phyloP scores from a whole-genome alignment of 92 coral and sea anemone species.

The Palythoa caribaeorum region DNA sequence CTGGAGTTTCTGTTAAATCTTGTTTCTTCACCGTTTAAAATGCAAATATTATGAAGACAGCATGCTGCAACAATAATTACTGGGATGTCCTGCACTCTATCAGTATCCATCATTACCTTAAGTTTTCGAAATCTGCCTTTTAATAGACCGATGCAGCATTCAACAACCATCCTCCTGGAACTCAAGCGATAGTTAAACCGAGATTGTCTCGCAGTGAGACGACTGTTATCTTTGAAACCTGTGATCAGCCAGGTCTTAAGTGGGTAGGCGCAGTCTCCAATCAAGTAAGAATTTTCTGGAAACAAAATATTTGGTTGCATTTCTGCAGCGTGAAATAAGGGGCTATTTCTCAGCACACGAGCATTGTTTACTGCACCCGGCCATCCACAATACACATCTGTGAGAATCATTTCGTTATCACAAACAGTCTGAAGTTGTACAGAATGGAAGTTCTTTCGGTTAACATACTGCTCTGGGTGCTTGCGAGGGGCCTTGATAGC shows the following conservation, averaged over 20 bases:
- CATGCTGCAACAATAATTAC: conserved; percentile 50
- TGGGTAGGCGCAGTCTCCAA: too few relatives aligned
- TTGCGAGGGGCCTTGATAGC: too few relatives aligned
- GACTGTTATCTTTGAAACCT: conserved; percentile 40
- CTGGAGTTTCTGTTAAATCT: conserved; percentile 39
- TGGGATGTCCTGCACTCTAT: conserved; percentile 42
- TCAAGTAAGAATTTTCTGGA: neutral
- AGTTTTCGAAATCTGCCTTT: conserved; percentile 65
- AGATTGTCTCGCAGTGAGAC: conserved; percentile 54
- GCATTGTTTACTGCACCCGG: conserved; percentile 56
- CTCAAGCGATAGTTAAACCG: conserved; percentile 54
- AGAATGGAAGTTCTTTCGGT: too few relatives aligned
- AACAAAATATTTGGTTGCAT: neutral
- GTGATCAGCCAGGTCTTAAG: too few relatives aligned
- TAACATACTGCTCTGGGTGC: too few relatives aligned
- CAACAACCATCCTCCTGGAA: conserved; percentile 45
- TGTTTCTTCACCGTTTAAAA: conserved; percentile 49
- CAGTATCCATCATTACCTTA: conserved; percentile 65
- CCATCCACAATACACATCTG: conserved; percentile 62
- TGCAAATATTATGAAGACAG: conserved; percentile 52
- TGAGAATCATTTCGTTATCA: too few relatives aligned
- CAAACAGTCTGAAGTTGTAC: too few relatives aligned
- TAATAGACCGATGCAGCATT: conserved; percentile 48
- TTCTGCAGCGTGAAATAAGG: conserved; percentile 47
- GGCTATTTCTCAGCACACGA: conserved; percentile 56